Percentiles rank a stretch among this genome's conserved stretches.
Evolutionary conservation across 2,113 vertebrate genomes (phyloP).

Genomic region (Lycocorax pyrrhopterus): DNA sequence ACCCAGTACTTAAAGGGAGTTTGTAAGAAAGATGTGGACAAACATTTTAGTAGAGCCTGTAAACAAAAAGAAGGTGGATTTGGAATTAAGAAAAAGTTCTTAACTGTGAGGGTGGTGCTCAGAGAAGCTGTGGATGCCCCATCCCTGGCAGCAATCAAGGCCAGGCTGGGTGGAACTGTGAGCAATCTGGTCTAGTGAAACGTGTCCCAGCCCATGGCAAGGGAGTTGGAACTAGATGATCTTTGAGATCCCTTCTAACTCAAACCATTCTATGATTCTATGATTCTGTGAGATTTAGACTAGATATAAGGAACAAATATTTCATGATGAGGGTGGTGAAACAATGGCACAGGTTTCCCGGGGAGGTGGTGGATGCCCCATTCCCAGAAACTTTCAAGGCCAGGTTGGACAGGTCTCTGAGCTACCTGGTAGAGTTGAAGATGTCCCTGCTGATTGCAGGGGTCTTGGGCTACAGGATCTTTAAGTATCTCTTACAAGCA

Average conservation of each 20-base stretch:
- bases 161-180: background rate
- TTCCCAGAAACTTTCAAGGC: background rate
- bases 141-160: background rate
- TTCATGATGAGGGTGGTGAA: background rate
- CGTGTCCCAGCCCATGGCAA: background rate
- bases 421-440: background rate
- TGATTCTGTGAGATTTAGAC: background rate
- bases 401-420: background rate
- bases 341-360: background rate
- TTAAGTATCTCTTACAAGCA: background rate
- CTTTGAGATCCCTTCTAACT: background rate
- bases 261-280: background rate
- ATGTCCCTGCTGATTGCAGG: background rate
- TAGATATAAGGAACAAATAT: background rate
- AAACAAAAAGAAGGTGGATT: background rate
- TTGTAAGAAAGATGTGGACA: background rate
- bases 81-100: background rate
- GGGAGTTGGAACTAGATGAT: rapidly evolving
- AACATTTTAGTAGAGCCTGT: background rate
- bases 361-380: background rate
- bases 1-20: background rate
- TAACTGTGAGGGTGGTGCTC: background rate
- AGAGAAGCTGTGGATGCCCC: background rate
- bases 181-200: background rate
- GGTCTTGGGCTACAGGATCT: background rate